Conservation (phyloP, 2,113 vertebrate species). For the Crypturellus undulatus region DNA sequence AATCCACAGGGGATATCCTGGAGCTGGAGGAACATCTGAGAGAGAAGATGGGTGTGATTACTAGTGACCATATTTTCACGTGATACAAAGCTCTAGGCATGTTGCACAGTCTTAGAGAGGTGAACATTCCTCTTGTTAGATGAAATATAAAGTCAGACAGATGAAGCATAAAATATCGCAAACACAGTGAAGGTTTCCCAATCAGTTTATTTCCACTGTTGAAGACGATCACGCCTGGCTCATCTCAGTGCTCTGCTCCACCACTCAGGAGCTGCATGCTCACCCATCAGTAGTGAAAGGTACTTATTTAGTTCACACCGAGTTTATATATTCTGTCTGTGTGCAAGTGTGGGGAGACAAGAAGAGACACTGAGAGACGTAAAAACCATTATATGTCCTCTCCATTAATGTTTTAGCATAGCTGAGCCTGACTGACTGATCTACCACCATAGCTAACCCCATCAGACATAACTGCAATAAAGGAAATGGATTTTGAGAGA, state of each 20-base stretch:
- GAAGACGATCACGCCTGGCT: background rate
- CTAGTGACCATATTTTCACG: accelerated
- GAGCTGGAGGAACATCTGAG: background rate
- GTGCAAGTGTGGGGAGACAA: background rate
- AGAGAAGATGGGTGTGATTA: accelerated
- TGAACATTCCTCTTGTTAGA: accelerated
- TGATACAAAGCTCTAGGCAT: background rate
- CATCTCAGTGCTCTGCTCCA: background rate
- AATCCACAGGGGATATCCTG: background rate
- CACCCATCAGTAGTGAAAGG: background rate
- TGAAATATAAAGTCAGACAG: background rate
- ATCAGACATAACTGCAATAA: background rate
- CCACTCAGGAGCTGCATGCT: background rate
- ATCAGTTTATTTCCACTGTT: slow-evolving; percentile 10
- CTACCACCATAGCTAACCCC: background rate
- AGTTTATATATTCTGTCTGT: background rate
- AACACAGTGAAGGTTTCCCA: background rate
- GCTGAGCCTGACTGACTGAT: background rate
- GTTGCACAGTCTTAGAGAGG: background rate
- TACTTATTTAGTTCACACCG: background rate
- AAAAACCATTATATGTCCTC: background rate
- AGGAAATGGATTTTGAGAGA: background rate
- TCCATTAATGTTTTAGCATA: background rate
- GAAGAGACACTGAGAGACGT: background rate
- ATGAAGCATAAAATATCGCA: background rate